These are phyloP conservation scores for Dolichotis patagonum DNA, from an alignment of 2,113 vertebrate genomes.

Conservation along the genomic window DNA sequence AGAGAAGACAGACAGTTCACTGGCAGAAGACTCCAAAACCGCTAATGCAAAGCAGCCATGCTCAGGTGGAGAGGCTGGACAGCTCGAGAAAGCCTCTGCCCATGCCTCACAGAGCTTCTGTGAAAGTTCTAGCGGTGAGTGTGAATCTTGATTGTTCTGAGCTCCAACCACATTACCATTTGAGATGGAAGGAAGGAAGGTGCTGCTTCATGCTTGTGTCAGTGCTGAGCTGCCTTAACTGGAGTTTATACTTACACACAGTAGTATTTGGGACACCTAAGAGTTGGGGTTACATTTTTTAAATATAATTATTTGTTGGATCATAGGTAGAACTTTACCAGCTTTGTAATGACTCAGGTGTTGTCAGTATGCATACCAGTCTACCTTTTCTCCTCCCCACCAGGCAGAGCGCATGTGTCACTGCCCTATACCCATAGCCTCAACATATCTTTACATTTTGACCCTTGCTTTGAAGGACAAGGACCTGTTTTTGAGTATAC, in stretches of 20 bases:
- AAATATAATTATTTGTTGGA: conserved; percentile 31
- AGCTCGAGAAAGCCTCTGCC: conserved; percentile 71
- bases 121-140: conserved; percentile 93
- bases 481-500: background rate
- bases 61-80: conserved; percentile 39
- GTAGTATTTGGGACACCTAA: conserved; percentile 13
- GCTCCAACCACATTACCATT: background rate
- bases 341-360: conserved; percentile 35
- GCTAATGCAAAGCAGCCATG: conserved; percentile 60
- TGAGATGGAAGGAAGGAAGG: background rate
- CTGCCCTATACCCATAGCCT: background rate
- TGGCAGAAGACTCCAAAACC: background rate
- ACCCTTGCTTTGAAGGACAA: background rate
- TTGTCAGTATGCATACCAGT: background rate
- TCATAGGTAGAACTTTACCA: conserved; percentile 20
- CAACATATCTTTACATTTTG: conserved; percentile 11
- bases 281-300: background rate
- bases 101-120: conserved; percentile 87
- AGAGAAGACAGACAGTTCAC: conserved; percentile 11
- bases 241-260: conserved; percentile 39
- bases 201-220: background rate
- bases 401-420: background rate
- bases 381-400: background rate
- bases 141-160: background rate
- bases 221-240: background rate